Conservation (phyloP, 2,888 invertebrate genomes). For the Seladonia tumulorum region DNA sequence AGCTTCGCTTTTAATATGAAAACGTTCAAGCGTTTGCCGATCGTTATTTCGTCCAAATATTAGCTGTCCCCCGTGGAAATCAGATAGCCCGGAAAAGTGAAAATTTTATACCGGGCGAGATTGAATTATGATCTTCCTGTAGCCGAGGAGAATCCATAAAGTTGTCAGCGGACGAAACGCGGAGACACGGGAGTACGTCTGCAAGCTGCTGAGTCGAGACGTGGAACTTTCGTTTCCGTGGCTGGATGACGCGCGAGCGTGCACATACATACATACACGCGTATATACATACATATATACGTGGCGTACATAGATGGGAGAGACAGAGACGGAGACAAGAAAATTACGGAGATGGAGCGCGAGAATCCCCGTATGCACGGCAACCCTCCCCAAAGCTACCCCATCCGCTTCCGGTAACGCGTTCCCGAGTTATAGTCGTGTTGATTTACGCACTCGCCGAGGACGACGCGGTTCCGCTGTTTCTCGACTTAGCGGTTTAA, state of each 20-base stretch:
- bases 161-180: neutral
- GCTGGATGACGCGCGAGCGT: neutral
- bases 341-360: conserved; percentile 10
- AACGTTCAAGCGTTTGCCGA: neutral
- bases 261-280: neutral
- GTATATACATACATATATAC: neutral
- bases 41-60: conserved; percentile 1
- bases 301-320: neutral
- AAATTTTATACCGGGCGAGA: conserved; percentile 1
- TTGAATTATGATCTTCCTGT: neutral
- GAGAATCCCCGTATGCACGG: conserved; percentile 13
- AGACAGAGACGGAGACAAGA: neutral
- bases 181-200: conserved; percentile 6
- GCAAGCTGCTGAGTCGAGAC: conserved; percentile 29
- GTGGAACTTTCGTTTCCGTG: conserved; percentile 25
- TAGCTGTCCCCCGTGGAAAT: neutral
- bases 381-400: conserved; percentile 13
- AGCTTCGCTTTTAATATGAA: neutral
- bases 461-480: conserved; percentile 52
- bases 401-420: conserved; percentile 17
- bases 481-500: conserved; percentile 66
- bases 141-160: conserved; percentile 3
- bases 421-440: conserved; percentile 29
- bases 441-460: conserved; percentile 68
- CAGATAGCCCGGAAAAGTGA: neutral